These are phyloP conservation scores for Teleopsis dalmanni DNA, from an alignment of 1,140 invertebrate genomes.

Conservation along the genomic window DNA sequence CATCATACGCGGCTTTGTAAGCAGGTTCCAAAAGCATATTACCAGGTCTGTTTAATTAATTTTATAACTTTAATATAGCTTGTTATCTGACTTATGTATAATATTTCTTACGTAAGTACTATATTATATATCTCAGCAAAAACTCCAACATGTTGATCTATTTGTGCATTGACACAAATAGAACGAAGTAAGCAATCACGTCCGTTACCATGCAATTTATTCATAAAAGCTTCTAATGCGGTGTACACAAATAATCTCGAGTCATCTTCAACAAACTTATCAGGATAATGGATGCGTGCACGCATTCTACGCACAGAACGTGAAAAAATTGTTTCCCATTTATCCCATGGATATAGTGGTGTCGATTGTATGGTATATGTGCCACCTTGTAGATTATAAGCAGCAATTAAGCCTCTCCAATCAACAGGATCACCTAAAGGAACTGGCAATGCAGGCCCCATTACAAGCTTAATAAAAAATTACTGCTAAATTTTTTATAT, in stretches of 20 bases:
- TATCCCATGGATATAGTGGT: slow-evolving; percentile 15
- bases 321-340: slow-evolving; percentile 12
- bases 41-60: slow-evolving; percentile 21
- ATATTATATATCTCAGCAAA: slow-evolving; percentile 13
- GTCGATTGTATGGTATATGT: slow-evolving; percentile 8
- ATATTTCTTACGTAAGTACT: slow-evolving; percentile 12
- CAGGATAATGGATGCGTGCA: not conserved
- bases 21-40: slow-evolving; percentile 27
- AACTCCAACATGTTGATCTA: slow-evolving; percentile 13
- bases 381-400: slow-evolving; percentile 12
- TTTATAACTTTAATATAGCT: not conserved
- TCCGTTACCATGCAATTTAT: slow-evolving; percentile 3
- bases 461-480: no score
- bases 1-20: slow-evolving; percentile 29
- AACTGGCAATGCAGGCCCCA: no score
- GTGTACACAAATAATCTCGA: slow-evolving; percentile 12
- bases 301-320: not conserved
- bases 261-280: slow-evolving; percentile 10
- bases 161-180: slow-evolving; percentile 18
- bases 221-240: slow-evolving; percentile 11
- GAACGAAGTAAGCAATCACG: slow-evolving; percentile 12
- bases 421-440: slow-evolving; percentile 10
- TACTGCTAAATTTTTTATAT: no score
- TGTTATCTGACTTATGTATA: not conserved
- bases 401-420: slow-evolving; percentile 13